phyloP scores from a whole-genome alignment of 2,888 invertebrate species.

The Epicampocera succincta region DNA sequence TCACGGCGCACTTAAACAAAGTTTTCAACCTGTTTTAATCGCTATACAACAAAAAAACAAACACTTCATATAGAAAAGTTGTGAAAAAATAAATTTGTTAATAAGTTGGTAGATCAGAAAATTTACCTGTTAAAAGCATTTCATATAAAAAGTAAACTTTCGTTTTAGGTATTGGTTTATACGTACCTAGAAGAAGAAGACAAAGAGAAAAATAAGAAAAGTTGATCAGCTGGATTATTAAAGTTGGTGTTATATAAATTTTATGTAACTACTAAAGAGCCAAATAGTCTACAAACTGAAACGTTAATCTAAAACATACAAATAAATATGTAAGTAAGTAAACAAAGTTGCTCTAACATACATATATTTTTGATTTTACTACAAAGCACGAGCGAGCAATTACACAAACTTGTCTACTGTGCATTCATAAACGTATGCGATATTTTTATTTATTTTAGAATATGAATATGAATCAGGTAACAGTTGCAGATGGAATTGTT shows the following conservation, averaged over 20 bases:
- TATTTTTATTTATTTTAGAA: not conserved
- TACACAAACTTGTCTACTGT: slow-evolving; percentile 15
- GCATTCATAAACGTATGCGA: not conserved
- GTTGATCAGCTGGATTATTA: slow-evolving; percentile 28
- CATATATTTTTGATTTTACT: not conserved
- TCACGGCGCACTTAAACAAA: too few relatives aligned
- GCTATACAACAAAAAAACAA: too few relatives aligned
- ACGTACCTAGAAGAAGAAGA: slow-evolving; percentile 68
- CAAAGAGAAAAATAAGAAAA: slow-evolving; percentile 49
- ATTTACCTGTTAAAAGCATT: slow-evolving; percentile 56
- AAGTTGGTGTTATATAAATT: not conserved
- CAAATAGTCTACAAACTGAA: slow-evolving; percentile 15
- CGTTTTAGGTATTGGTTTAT: slow-evolving; percentile 48
- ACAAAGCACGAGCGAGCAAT: slow-evolving; percentile 5
- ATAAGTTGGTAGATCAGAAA: slow-evolving; percentile 1
- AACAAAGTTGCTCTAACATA: slow-evolving; percentile 16
- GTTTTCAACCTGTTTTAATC: too few relatives aligned
- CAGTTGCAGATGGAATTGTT: too few relatives aligned
- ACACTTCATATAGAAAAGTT: too few relatives aligned
- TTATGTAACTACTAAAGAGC: slow-evolving; percentile 3
- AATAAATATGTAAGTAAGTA: too few relatives aligned
- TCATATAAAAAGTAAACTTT: not conserved
- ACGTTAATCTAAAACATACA: too few relatives aligned
- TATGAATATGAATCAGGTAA: too few relatives aligned
- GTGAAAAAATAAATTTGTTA: not conserved